Conservation (phyloP, 2,113 vertebrate genomes). For the Dipodomys ordii region DNA sequence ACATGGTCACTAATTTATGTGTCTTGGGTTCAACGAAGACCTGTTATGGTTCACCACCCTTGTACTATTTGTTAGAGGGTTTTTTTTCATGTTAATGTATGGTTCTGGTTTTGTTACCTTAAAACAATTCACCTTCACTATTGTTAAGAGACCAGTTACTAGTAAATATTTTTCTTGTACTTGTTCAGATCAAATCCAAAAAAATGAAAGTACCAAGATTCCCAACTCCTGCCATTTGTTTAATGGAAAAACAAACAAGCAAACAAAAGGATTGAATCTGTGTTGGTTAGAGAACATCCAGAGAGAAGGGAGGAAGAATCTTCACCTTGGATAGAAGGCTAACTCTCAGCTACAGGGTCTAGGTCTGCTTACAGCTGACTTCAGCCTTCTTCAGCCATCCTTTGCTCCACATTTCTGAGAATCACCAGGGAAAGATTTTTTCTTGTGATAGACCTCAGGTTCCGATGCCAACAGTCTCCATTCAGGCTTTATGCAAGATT, state of each 20-base stretch:
- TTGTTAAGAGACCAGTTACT: slow-evolving; percentile 28
- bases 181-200: background rate
- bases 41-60: background rate
- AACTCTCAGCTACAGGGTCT: too few species aligned
- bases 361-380: too few species aligned
- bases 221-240: background rate
- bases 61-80: background rate
- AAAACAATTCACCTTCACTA: slow-evolving; percentile 22
- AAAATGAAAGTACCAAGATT: background rate
- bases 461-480: background rate
- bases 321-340: background rate
- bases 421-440: background rate
- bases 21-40: background rate
- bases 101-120: background rate
- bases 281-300: background rate
- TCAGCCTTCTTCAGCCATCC: background rate
- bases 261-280: background rate
- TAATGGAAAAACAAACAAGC: too few species aligned
- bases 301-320: background rate
- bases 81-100: background rate
- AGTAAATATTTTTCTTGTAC: slow-evolving; percentile 11
- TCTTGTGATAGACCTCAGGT: background rate
- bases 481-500: background rate
- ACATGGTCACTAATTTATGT: background rate
- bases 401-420: background rate